phyloP scores from a whole-genome alignment of 2,797 vertebrate genomes.

The Chromobotia macracanthus region DNA sequence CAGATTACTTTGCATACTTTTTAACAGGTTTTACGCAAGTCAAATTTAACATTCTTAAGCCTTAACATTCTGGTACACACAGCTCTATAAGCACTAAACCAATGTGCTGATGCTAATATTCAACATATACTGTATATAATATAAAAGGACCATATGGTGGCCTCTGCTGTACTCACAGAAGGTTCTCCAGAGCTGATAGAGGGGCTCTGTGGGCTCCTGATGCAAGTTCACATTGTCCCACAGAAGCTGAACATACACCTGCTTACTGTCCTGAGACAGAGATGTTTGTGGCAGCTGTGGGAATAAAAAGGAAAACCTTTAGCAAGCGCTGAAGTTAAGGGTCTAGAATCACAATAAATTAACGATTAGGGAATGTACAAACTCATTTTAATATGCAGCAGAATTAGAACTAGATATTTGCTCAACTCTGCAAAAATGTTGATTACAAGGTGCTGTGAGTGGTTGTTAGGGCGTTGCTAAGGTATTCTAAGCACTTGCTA shows the following conservation, averaged over 20 bases:
- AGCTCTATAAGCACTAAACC: neutral
- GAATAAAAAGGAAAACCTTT: constrained; percentile 41
- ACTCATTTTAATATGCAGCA: too few relatives aligned
- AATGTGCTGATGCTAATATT: too few relatives aligned
- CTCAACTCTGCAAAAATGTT: too few relatives aligned
- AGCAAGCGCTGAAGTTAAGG: neutral
- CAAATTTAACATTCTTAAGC: too few relatives aligned
- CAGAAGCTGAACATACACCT: constrained; percentile 91
- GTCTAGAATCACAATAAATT: neutral
- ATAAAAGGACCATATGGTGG: neutral
- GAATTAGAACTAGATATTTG: too few relatives aligned
- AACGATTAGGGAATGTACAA: too few relatives aligned
- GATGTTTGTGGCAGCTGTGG: constrained; percentile 88
- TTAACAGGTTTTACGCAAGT: too few relatives aligned
- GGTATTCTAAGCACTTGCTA: too few relatives aligned
- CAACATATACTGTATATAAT: neutral
- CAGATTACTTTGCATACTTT: too few relatives aligned
- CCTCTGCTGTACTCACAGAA: constrained; percentile 82
- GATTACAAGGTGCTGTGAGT: too few relatives aligned
- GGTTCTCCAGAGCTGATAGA: constrained; percentile 91
- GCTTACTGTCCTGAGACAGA: constrained; percentile 92
- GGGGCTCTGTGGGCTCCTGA: constrained; percentile 87
- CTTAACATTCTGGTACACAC: too few relatives aligned
- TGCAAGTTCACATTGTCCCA: constrained; percentile 98
- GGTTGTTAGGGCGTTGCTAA: too few relatives aligned